phyloP scores from a whole-genome alignment of 64 coral and sea anemone species.

The Montipora foliosa region DNA sequence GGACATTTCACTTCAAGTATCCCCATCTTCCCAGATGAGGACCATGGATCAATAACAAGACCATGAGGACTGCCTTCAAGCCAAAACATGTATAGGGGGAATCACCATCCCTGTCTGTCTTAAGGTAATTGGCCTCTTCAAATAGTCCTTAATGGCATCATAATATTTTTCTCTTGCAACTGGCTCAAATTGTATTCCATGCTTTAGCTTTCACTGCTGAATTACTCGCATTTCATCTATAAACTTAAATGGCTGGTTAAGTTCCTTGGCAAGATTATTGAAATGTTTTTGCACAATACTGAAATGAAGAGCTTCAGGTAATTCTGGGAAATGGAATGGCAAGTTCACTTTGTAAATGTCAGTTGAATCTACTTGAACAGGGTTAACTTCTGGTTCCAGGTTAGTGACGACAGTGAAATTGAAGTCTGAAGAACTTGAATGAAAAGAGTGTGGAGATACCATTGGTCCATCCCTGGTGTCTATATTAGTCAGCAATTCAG shows the following conservation, averaged over 20 bases:
- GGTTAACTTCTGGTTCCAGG: no score
- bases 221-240: constrained; percentile 34
- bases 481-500: no score
- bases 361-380: no score
- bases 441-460: no score
- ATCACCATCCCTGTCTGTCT: constrained; percentile 15
- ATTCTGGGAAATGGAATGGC: no score
- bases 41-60: neutral
- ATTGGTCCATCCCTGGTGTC: neutral
- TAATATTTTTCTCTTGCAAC: constrained; percentile 68
- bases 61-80: constrained; percentile 45
- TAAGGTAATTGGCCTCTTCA: constrained; percentile 30
- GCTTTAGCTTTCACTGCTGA: constrained; percentile 34
- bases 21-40: constrained; percentile 8
- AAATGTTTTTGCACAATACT: no score
- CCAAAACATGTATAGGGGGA: constrained; percentile 56
- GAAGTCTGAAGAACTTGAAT: no score
- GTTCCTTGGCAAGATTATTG: neutral
- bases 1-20: constrained; percentile 63
- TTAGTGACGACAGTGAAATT: no score
- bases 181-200: constrained; percentile 52
- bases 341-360: no score
- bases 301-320: no score
- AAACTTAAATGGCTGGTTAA: constrained; percentile 41
- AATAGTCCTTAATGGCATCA: constrained; percentile 29